These are phyloP conservation scores for Chloroclysta siterata DNA, from an alignment of 2,888 invertebrate species.

Conservation along the genomic window DNA sequence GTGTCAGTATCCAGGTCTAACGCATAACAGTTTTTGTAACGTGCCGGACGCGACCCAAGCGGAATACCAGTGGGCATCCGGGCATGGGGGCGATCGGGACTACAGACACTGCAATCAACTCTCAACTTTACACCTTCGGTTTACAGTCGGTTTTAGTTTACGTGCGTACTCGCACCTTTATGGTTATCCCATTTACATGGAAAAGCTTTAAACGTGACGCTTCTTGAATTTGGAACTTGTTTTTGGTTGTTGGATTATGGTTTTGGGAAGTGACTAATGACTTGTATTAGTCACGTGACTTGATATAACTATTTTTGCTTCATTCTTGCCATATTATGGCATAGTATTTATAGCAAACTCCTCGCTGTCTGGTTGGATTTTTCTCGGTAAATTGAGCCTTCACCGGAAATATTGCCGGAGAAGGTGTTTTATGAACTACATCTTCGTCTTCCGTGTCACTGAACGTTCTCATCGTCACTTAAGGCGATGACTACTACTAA, in stretches of 20 bases:
- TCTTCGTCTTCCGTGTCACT: too few species aligned
- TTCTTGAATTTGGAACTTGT: conserved; percentile 24
- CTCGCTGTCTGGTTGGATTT: too few species aligned
- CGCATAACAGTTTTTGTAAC: conserved; percentile 39
- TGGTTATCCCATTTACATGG: conserved; percentile 25
- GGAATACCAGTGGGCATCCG: conserved; percentile 38
- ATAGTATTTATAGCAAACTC: too few species aligned
- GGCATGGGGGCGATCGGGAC: conserved; percentile 28
- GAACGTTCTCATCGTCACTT: too few species aligned
- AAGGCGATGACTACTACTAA: too few species aligned
- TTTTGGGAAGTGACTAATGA: conserved; percentile 7
- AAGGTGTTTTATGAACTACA: too few species aligned
- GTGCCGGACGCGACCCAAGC: conserved; percentile 39
- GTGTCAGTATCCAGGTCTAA: conserved; percentile 38
- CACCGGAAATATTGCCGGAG: too few species aligned
- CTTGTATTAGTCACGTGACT: background rate
- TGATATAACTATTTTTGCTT: too few species aligned
- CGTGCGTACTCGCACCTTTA: background rate
- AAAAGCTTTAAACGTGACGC: conserved; percentile 23
- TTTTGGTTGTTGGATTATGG: conserved; percentile 7
- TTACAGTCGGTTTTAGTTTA: conserved; percentile 9
- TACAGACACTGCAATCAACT: conserved; percentile 9
- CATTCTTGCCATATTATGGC: too few species aligned
- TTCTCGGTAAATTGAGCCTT: too few species aligned
- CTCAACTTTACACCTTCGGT: conserved; percentile 6